Percentiles rank a stretch among this genome's conserved stretches.
These are phyloP conservation scores for Paramisgurnus dabryanus DNA, from an alignment of 2,113 vertebrate genomes.

Conservation along the genomic window DNA sequence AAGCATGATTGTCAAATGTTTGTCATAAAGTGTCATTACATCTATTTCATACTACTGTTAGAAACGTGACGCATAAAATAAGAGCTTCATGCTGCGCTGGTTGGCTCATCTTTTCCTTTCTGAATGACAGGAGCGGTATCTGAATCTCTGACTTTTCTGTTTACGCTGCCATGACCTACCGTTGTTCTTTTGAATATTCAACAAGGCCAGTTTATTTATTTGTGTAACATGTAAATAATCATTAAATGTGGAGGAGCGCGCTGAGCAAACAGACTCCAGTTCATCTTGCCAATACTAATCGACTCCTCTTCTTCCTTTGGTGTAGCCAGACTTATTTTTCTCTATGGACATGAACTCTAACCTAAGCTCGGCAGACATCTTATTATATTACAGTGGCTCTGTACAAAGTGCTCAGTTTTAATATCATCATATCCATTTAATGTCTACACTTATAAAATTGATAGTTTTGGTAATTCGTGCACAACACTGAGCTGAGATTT, in stretches of 20 bases:
- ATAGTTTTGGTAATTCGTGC: no score
- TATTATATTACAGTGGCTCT: not conserved
- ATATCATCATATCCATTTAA: not conserved
- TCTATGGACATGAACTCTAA: slow-evolving; percentile 24
- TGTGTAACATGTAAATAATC: slow-evolving; percentile 65
- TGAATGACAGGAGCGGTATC: slow-evolving; percentile 18
- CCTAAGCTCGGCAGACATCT: slow-evolving; percentile 12
- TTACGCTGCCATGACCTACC: slow-evolving; percentile 59
- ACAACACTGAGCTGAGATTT: no score
- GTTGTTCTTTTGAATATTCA: slow-evolving; percentile 67
- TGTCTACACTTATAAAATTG: not conserved
- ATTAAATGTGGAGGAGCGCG: slow-evolving; percentile 62
- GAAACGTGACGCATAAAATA: slow-evolving; percentile 5
- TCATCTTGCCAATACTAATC: slow-evolving; percentile 65
- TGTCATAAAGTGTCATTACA: slow-evolving; percentile 15
- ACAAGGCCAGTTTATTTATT: slow-evolving; percentile 62
- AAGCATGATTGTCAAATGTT: slow-evolving; percentile 16
- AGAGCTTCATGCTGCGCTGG: slow-evolving; percentile 14
- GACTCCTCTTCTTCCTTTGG: slow-evolving; percentile 39
- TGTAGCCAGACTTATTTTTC: slow-evolving; percentile 11
- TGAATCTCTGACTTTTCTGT: slow-evolving; percentile 57
- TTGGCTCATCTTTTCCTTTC: slow-evolving; percentile 10
- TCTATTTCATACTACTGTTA: not conserved
- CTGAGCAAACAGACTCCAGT: slow-evolving; percentile 61
- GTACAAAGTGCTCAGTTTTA: not conserved